Conservation (phyloP, 2,888 invertebrate species). For the Rambutsinella grinnellia region DNA sequence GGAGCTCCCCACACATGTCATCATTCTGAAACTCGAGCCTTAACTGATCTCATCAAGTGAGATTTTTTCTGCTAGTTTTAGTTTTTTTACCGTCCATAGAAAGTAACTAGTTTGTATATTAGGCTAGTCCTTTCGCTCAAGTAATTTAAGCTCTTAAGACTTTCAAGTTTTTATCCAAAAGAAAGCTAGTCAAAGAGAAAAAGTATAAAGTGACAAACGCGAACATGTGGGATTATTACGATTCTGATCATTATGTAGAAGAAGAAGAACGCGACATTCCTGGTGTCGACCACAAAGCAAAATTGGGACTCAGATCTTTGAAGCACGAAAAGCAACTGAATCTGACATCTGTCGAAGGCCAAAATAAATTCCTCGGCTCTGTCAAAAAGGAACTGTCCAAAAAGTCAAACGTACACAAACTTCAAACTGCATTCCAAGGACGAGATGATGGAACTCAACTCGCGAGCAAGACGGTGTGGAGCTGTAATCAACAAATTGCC, state of each 20-base stretch:
- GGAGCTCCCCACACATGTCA: too few relatives aligned
- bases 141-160: too few relatives aligned
- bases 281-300: slow-evolving; percentile 38
- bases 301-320: slow-evolving; percentile 24
- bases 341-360: slow-evolving; percentile 18
- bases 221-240: too few relatives aligned
- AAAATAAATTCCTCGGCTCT: slow-evolving; percentile 19
- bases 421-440: slow-evolving; percentile 20
- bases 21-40: too few relatives aligned
- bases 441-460: neutral
- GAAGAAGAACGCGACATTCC: slow-evolving; percentile 28
- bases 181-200: too few relatives aligned
- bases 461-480: slow-evolving; percentile 17
- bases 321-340: slow-evolving; percentile 6
- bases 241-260: slow-evolving; percentile 8
- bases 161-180: too few relatives aligned
- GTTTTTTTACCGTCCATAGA: too few relatives aligned
- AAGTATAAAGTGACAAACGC: too few relatives aligned
- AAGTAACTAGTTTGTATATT: too few relatives aligned
- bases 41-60: too few relatives aligned
- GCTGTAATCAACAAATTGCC: slow-evolving; percentile 22
- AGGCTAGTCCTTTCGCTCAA: too few relatives aligned
- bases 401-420: slow-evolving; percentile 4
- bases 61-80: too few relatives aligned
- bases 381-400: slow-evolving; percentile 23